Conservation (phyloP, 2,797 vertebrate species). For the Calcarius lapponicus region DNA sequence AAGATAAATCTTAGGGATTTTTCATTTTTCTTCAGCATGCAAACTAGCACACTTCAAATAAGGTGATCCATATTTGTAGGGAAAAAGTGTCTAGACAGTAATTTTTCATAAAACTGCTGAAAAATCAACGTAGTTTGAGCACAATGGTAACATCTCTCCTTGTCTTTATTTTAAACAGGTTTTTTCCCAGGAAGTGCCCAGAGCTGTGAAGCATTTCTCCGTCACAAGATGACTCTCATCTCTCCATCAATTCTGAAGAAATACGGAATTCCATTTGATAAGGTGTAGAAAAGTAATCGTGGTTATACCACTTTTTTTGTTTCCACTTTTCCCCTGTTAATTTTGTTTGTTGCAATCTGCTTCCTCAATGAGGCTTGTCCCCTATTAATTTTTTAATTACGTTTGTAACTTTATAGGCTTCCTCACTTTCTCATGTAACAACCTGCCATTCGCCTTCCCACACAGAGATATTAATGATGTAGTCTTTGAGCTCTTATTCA, state of each 20-base stretch:
- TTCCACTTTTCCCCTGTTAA: background rate
- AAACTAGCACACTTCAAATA: background rate
- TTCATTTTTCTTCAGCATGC: background rate
- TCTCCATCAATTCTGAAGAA: constrained; percentile 96
- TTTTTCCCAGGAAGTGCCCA: constrained; percentile 98
- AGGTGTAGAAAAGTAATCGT: constrained; percentile 76
- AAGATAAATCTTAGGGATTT: background rate
- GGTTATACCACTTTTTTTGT: background rate
- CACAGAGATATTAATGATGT: background rate
- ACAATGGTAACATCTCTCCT: background rate
- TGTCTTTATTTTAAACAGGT: constrained; percentile 76
- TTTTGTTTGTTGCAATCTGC: background rate
- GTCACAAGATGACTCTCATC: constrained; percentile 99
- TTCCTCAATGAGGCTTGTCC: background rate
- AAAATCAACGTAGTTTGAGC: background rate
- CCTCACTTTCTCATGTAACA: background rate
- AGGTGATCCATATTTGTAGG: background rate
- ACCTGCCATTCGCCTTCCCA: background rate
- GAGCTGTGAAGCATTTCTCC: constrained; percentile 95
- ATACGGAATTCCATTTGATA: constrained; percentile 94
- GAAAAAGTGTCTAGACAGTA: background rate
- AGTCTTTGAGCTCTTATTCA: background rate
- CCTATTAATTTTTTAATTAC: background rate
- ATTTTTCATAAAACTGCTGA: background rate
- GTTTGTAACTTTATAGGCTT: background rate